phyloP scores from a whole-genome alignment of 2,797 vertebrate genomes.

The Craterocephalus amniculus region DNA sequence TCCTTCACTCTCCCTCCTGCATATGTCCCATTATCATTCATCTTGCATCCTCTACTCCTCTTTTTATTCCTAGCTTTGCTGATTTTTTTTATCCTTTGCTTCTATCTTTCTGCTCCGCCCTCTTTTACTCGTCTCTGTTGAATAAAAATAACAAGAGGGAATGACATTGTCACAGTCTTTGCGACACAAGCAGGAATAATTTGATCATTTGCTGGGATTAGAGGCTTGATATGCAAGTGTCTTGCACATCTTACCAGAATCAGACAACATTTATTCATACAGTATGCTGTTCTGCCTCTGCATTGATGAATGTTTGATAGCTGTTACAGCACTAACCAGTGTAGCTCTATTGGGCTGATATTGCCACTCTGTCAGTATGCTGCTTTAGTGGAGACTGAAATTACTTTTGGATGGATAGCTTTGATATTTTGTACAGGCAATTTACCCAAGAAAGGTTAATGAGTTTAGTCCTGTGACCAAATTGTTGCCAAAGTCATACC shows the following conservation, averaged over 20 bases:
- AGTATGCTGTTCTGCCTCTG: neutral
- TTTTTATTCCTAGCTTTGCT: constrained; percentile 49
- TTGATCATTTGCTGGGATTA: constrained; percentile 36
- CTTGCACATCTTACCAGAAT: constrained; percentile 6
- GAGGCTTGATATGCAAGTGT: constrained; percentile 14
- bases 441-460: constrained; percentile 25
- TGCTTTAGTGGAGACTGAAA: neutral
- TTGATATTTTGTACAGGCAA: constrained; percentile 12
- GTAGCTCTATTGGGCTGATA: neutral
- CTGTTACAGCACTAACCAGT: constrained; percentile 1
- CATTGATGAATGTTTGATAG: neutral
- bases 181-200: constrained; percentile 20
- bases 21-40: constrained; percentile 62
- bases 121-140: constrained; percentile 9
- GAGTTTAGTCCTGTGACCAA: constrained; percentile 18
- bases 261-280: constrained; percentile 14
- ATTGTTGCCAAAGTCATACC: constrained; percentile 21
- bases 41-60: constrained; percentile 42
- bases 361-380: neutral
- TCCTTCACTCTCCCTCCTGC: constrained; percentile 41
- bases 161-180: constrained; percentile 38
- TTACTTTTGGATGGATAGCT: constrained; percentile 16
- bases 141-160: constrained; percentile 30
- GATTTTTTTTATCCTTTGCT: constrained; percentile 17
- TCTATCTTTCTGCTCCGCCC: constrained; percentile 36